Base-by-base conservation (phyloP, 2,797 vertebrate genomes). In the Liasis olivaceus region DNA sequence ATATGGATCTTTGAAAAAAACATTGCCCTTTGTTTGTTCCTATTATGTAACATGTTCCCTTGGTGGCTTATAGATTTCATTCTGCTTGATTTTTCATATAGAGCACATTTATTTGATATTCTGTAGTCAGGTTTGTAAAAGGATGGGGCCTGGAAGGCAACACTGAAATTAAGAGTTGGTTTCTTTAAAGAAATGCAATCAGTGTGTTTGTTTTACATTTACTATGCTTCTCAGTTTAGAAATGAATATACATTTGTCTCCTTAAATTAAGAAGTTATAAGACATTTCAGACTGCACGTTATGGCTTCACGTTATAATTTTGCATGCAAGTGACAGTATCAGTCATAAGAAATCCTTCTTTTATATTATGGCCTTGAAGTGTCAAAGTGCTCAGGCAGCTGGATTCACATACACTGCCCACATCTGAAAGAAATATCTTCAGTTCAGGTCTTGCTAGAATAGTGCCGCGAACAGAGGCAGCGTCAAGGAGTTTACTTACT, bases 211-310 rank as follows among this genome's bases (percentile, higher is more conserved):
- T 87, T 11, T 94, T 89, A 87, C 87, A 84, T 90, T 96, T 96
- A 91, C 51, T 58, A 84, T 93, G 85, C 69, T 90, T 91, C 2
- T 63, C 47, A 42, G 42, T 9, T 47, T 96, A 89, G 64, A 92
- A 95, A 94, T 94, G 91, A 96, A 96, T 95, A 95, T 90, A 84
- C 85, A 77, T 42, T 95, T 96, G 95, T 96, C 95, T 92, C 85
- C 66, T 93, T 94, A 90, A 96, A 96, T 97, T 90, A 90, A 56
- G 91, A 59, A 91, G 88, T 84, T 92, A 88, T 91, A 81, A 94
- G 86, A 94, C 69, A 1, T 59, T 94, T 93, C 93, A 95, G 96
- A 96, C 95, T 95, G 94, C 96, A 95, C 92, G 54, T 94, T 11
- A 0, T 85, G 36, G 66, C n/a, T 96, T 94, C 94, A 93, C 93